Evolutionary conservation across 2,113 vertebrate genomes (phyloP).

Genomic region (Vulpes lagopus): DNA sequence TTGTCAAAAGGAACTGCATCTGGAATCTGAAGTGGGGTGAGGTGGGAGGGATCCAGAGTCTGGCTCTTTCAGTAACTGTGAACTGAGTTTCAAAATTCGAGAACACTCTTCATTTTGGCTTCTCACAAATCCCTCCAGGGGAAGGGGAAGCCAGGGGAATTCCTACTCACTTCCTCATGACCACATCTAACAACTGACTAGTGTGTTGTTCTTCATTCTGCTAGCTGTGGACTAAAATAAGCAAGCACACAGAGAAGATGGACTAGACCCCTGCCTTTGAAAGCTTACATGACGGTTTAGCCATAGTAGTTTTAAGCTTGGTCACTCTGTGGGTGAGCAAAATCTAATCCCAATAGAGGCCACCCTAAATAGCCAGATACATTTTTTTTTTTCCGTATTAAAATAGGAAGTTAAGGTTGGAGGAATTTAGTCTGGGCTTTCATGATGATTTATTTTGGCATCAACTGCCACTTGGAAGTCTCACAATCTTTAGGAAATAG

Average conservation of each 20-base stretch:
- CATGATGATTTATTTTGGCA: background rate
- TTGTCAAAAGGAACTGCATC: background rate
- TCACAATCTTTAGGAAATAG: background rate
- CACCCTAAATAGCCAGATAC: background rate
- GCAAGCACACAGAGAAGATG: background rate
- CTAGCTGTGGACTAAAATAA: background rate
- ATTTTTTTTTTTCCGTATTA: background rate
- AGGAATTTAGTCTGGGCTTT: background rate
- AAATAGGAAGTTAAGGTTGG: background rate
- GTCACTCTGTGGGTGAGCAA: background rate
- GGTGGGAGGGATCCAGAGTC: background rate
- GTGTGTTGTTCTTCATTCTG: background rate
- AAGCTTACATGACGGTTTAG: background rate
- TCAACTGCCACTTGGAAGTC: background rate
- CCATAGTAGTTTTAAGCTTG: background rate
- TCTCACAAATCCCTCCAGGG: background rate
- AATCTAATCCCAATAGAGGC: background rate
- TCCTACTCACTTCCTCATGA: background rate
- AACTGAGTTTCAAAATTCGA: background rate
- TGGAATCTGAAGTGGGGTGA: background rate
- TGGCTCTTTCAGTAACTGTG: background rate
- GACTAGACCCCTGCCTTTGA: background rate
- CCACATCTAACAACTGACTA: background rate
- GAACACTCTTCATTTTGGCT: background rate
- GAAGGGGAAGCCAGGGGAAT: conserved; percentile 16